phyloP scores from a whole-genome alignment of 2,113 vertebrate genomes.

The Atlantisia rogersi region DNA sequence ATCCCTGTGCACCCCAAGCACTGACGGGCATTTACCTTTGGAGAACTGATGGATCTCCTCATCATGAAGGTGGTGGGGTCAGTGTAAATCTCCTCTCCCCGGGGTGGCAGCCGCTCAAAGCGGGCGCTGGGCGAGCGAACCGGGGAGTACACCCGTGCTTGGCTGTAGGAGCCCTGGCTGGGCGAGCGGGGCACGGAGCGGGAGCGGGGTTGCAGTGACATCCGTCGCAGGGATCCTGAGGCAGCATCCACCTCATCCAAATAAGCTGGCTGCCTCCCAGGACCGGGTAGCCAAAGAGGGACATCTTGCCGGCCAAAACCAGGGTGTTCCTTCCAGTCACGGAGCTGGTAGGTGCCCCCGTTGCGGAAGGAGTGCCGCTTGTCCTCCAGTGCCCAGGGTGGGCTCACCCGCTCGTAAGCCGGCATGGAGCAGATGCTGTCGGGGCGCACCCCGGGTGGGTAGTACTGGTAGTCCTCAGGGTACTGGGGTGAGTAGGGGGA shows the following conservation, averaged over 20 bases:
- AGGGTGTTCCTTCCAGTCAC: constrained; percentile 75
- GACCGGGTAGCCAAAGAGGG: constrained; percentile 70
- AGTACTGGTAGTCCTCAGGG: constrained; percentile 88
- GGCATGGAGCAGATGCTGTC: constrained; percentile 96
- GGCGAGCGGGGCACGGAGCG: constrained; percentile 93
- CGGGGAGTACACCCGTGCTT: constrained; percentile 84
- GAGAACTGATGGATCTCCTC: constrained; percentile 90
- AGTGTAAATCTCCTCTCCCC: constrained; percentile 83
- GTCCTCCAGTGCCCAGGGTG: constrained; percentile 85
- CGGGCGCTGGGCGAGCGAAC: constrained; percentile 85
- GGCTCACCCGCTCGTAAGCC: constrained; percentile 82
- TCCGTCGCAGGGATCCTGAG: constrained; percentile 81
- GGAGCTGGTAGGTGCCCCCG: constrained; percentile 77
- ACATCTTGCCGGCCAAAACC: constrained; percentile 68
- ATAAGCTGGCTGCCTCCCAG: constrained; percentile 66
- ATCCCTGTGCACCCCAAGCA: fast-evolving
- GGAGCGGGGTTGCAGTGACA: constrained; percentile 92
- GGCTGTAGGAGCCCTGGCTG: constrained; percentile 84
- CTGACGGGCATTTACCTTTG: constrained; percentile 80
- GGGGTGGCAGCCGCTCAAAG: constrained; percentile 80
- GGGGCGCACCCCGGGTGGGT: constrained; percentile 84
- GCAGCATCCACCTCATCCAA: constrained; percentile 80
- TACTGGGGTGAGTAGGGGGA: constrained; percentile 83
- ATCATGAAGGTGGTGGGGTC: constrained; percentile 86
- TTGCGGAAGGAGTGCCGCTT: constrained; percentile 86